Conservation (phyloP, 1,140 invertebrate genomes). For the Drosophila kohkoa region DNA sequence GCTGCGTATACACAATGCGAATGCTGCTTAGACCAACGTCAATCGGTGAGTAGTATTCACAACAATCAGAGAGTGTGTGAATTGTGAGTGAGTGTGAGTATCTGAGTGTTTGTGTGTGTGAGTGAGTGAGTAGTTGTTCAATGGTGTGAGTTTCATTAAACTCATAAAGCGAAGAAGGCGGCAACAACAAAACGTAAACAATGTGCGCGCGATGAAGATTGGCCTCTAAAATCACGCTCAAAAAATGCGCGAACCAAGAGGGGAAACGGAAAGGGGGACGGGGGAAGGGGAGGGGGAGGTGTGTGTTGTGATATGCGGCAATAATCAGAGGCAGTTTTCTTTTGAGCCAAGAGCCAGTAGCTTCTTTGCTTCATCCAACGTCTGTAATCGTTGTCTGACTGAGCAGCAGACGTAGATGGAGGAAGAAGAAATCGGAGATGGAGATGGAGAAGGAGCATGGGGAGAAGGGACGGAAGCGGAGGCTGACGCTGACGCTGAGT, state of each 20-base stretch:
- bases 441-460: background rate
- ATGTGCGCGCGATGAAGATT: too few species aligned
- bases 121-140: conserved; percentile 30
- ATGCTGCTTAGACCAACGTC: conserved; percentile 7
- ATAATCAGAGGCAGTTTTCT: conserved; percentile 49
- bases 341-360: conserved; percentile 18
- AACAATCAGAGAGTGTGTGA: background rate
- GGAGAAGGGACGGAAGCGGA: background rate
- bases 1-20: conserved; percentile 22
- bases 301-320: conserved; percentile 9
- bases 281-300: too few species aligned
- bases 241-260: background rate
- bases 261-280: too few species aligned
- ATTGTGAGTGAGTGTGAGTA: background rate
- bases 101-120: background rate
- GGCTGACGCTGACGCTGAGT: conserved; percentile 22
- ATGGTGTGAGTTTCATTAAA: conserved; percentile 59
- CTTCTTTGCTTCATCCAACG: too few species aligned
- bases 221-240: conserved; percentile 50
- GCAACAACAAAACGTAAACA: conserved; percentile 42
- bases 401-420: too few species aligned
- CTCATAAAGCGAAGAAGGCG: conserved; percentile 61
- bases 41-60: conserved; percentile 20
- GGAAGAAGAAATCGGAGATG: background rate
- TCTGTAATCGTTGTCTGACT: too few species aligned